Evolutionary conservation across 2,888 invertebrate genomes (phyloP), one percentile per base, ranked within the genome.

Genomic region (Campaea margaritaria): DNA sequence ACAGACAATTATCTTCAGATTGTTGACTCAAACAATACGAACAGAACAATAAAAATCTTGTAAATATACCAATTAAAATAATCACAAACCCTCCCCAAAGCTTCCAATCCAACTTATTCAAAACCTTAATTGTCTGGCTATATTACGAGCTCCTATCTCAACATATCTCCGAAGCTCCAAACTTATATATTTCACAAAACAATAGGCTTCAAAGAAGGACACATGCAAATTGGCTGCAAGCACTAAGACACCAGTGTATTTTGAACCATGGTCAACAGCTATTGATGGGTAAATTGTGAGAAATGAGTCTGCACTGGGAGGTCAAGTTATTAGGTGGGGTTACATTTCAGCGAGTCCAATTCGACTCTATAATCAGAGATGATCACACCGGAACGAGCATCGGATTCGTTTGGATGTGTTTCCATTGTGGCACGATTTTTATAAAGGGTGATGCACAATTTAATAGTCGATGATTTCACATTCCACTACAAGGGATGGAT

Each of bases 361-460:
- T 89, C 85, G 87, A 86, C 82, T 82, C 79, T 79, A 81, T 84
- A 83, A 85, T 83, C 72, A 77, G 78, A 81, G 85, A 84, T 87
- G 86, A 85, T 81, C 80, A 79, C 86, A 85, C 86, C 89, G 87
- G 87, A 88, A 89, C 87, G 84, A 81, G 76, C 85, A 78, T 83
- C 70, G 64, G 65, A 44, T 42, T 58, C 15, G 53, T 59, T 50
- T 43, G 15, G 56, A n/a, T 16, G 52, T 66, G 83, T 85, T 80
- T 85, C 76, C 89, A 79, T 76, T 87, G 64, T 59, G 31, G 13
- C 2, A 46, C 50, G 58, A 13, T 21, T 42, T 38, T 58, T 46
- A 15, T 41, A 39, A 41, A 42, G n/a, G n/a, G n/a, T n/a, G n/a
- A n/a, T n/a, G n/a, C n/a, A n/a, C n/a, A n/a, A n/a, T n/a, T n/a